A percentile compares a stretch with the other conserved stretches of the same genome.
These are phyloP conservation scores for Podabrus alpinus DNA, from an alignment of 2,888 invertebrate species.

Conservation along the genomic window DNA sequence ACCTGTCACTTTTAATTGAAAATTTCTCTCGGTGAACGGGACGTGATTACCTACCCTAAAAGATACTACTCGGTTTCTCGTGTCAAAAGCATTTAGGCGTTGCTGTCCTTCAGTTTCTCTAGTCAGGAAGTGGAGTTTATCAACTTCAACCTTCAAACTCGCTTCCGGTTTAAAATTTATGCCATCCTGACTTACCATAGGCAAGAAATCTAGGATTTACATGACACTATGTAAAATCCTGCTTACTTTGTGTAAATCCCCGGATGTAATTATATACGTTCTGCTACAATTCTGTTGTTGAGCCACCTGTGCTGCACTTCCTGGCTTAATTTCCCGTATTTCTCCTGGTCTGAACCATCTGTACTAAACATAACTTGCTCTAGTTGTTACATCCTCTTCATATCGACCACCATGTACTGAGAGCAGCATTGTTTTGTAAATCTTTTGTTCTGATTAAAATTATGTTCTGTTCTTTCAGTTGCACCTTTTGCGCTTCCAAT, in stretches of 20 bases:
- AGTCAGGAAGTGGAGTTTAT: too few species aligned
- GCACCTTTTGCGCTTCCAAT: neutral
- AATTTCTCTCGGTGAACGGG: neutral
- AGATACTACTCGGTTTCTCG: neutral
- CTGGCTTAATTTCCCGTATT: neutral
- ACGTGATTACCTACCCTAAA: neutral
- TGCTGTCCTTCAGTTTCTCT: neutral
- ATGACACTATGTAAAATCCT: neutral
- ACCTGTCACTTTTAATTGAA: neutral
- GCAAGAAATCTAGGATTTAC: neutral
- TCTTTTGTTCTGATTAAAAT: neutral
- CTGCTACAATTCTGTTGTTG: neutral
- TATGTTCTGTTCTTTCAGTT: neutral
- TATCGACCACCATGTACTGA: neutral
- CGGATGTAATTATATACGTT: neutral
- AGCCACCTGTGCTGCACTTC: neutral
- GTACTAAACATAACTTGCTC: neutral
- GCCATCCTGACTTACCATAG: neutral
- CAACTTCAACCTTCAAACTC: too few species aligned
- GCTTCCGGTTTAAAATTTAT: neutral
- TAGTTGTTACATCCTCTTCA: neutral
- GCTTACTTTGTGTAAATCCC: neutral
- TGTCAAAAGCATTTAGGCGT: neutral
- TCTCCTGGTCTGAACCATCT: neutral
- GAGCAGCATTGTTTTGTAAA: neutral